phyloP scores from a whole-genome alignment of 2,113 vertebrate species.

The Maccullochella peelii region DNA sequence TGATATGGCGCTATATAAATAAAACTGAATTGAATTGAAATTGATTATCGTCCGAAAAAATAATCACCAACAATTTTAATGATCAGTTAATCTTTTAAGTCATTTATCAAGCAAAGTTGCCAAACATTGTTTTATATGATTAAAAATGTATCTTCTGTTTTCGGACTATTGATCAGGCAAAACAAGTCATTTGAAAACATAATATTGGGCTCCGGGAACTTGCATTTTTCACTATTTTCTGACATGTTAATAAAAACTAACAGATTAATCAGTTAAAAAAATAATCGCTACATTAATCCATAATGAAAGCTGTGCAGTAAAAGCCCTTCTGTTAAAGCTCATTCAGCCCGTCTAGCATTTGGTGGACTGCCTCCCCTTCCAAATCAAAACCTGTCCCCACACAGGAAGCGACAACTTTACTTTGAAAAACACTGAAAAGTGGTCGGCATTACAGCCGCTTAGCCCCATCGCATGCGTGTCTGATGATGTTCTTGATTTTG shows the following conservation, averaged over 20 bases:
- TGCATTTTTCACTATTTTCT: no score
- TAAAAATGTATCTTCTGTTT: neutral
- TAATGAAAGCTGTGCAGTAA: neutral
- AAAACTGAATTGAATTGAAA: no score
- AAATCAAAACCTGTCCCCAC: conserved; percentile 24
- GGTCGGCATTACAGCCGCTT: neutral
- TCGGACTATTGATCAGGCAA: neutral
- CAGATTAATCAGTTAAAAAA: neutral
- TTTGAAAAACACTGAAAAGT: neutral
- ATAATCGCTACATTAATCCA: no score
- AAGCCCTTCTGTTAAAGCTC: neutral
- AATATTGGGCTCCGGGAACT: neutral
- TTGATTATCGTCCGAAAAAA: no score
- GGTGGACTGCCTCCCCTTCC: neutral
- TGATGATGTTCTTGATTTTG: conserved; percentile 19
- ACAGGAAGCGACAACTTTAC: neutral
- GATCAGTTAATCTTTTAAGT: neutral
- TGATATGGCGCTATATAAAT: no score
- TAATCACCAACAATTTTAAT: neutral
- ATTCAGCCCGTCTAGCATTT: neutral
- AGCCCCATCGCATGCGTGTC: conserved; percentile 5
- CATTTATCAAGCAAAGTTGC: neutral
- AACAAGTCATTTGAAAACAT: neutral
- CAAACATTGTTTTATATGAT: neutral
- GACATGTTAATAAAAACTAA: no score